Evolutionary conservation across 2,113 vertebrate species (phyloP).

Genomic region (Taxidea taxus): DNA sequence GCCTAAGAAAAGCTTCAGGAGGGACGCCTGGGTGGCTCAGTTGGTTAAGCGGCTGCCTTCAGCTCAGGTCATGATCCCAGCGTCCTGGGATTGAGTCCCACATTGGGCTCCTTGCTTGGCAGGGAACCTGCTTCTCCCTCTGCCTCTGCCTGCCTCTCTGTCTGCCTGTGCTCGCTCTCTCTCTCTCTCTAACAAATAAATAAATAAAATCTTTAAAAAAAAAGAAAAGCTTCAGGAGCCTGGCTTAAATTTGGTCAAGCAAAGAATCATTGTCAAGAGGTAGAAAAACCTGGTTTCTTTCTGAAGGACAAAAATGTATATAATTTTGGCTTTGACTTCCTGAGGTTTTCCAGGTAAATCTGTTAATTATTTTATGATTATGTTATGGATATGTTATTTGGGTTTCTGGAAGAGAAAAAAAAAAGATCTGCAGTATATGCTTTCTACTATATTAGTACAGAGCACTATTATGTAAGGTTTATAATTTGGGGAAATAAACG

Average conservation of each 20-base stretch:
- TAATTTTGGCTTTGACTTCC: not conserved
- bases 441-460: not conserved
- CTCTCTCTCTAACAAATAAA: too few relatives aligned
- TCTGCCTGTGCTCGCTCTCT: too few relatives aligned
- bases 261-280: slow-evolving; percentile 1
- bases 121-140: too few relatives aligned
- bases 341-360: not conserved
- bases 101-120: too few relatives aligned
- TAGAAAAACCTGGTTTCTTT: not conserved
- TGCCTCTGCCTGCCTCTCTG: too few relatives aligned
- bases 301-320: not conserved
- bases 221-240: not conserved
- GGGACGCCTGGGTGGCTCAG: too few relatives aligned
- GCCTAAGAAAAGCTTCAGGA: not conserved
- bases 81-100: too few relatives aligned
- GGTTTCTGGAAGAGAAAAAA: not conserved
- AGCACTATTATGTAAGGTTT: not conserved
- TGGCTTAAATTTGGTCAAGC: not conserved
- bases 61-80: too few relatives aligned
- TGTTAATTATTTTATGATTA: not conserved
- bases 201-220: too few relatives aligned
- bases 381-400: not conserved
- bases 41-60: too few relatives aligned
- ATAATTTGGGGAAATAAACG: not conserved
- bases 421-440: not conserved